These are phyloP conservation scores for Protobothrops flavoviridis DNA, from an alignment of 2,113 vertebrate species.

Conservation along the genomic window DNA sequence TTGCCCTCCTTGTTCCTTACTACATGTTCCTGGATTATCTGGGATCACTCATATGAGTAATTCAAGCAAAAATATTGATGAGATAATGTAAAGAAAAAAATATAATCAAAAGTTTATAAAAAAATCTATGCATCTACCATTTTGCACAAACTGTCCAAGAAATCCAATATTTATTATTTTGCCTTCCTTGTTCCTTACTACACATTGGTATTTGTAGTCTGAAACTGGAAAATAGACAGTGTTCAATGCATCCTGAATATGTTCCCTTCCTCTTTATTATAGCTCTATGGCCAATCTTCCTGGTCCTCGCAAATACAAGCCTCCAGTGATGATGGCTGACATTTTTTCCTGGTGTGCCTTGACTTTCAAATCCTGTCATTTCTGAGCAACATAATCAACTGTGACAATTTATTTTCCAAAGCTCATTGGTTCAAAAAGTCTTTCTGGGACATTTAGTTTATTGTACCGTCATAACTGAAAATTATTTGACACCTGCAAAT, in stretches of 20 bases:
- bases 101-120: background rate
- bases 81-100: background rate
- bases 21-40: background rate
- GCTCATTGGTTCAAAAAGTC: conserved; percentile 19
- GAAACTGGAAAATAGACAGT: background rate
- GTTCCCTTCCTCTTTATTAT: background rate
- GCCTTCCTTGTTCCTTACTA: too few relatives aligned
- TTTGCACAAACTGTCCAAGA: too few relatives aligned
- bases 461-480: conserved; percentile 8
- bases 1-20: background rate
- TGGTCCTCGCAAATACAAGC: background rate
- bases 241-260: background rate
- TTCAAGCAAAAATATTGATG: background rate
- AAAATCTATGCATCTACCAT: background rate
- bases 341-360: background rate
- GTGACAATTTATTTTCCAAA: conserved; percentile 31
- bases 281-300: background rate
- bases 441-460: conserved; percentile 19
- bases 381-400: conserved; percentile 7
- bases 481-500: conserved; percentile 22
- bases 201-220: background rate
- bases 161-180: too few relatives aligned
- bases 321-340: background rate
- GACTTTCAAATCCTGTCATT: conserved; percentile 19
- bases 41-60: too few relatives aligned